Base-by-base conservation (phyloP, 1,140 invertebrate genomes). In the Rhopalosiphum padi region DNA sequence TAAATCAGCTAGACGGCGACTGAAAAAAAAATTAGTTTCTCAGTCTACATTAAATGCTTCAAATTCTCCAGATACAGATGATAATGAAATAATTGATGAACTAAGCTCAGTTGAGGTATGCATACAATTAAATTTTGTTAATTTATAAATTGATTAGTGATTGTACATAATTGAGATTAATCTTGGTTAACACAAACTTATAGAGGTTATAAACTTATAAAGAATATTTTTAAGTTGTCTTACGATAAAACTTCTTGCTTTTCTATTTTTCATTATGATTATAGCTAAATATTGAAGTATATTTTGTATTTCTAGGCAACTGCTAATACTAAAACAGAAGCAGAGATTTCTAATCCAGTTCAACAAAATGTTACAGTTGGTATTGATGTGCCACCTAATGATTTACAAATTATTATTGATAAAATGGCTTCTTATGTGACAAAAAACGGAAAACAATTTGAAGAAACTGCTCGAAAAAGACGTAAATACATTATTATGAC, bases 371-470 rank as follows among this genome's bases (percentile, higher is more conserved):
- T 55, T 15, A 25, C 91, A 1, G 37, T 77, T 60, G 77, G 91
- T 51, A 68, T 94, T 77, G 93, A 94, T 37, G 95, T 96, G 18
- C 97, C 98, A 35, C 97, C 98, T 0, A 97, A 97, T 22, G 98
- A 98, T 93, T 95, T 98, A 15, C 97, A 98, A 95, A 96, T 97
- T 82, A 97, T 99, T 18, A 98, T 99, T 90, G 98, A 99, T 95
- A 99, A 99, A 96, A 99, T 99, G 97, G 98, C 98, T 4, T 97
- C 97, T 93, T 99, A 99, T 95, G 98, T 99, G 0, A 97, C 97
- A 0, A 98, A 98, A 94, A 99, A 99, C 96, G 99, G 99, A 0
- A 96, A 97, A 88, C 98, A 98, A 94, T 99, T 99, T 95, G 98
- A 99, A 94, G 96, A 97, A 22, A 97, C 98, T 51, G 97, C 99